These are phyloP conservation scores for Myzus persicae DNA, from an alignment of 1,140 invertebrate species.

Conservation along the genomic window DNA sequence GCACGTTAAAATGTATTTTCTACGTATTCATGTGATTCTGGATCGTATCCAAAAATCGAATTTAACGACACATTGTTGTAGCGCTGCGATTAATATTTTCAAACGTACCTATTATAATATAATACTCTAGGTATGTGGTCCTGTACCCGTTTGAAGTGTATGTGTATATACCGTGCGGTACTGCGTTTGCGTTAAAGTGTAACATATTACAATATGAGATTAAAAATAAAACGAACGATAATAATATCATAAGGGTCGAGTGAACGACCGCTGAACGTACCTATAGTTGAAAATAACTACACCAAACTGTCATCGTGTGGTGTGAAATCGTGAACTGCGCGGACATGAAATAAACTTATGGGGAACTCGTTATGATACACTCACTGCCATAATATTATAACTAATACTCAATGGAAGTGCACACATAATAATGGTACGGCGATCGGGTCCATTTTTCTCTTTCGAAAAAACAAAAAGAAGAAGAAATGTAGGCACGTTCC, in stretches of 20 bases:
- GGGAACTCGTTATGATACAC: not conserved
- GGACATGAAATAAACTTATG: not conserved
- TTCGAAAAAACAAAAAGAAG: too few species aligned
- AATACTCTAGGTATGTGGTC: not conserved
- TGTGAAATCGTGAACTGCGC: not conserved
- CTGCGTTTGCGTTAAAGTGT: not conserved
- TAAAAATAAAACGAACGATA: constrained; percentile 17
- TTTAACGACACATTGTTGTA: constrained; percentile 8
- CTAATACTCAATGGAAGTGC: too few species aligned
- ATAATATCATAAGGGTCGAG: constrained; percentile 36
- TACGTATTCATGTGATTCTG: not conserved
- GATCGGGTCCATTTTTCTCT: too few species aligned
- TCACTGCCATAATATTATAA: not conserved
- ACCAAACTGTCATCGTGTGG: not conserved
- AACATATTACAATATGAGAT: not conserved
- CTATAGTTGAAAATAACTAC: constrained; percentile 29
- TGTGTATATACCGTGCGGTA: too few species aligned
- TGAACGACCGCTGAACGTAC: constrained; percentile 29
- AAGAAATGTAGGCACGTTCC: too few species aligned
- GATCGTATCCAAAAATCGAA: not conserved
- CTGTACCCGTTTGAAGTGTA: too few species aligned
- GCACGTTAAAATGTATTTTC: not conserved
- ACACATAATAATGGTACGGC: too few species aligned
- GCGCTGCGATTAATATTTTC: not conserved
- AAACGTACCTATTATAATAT: not conserved